Evolutionary conservation across 2,888 invertebrate genomes (phyloP), one percentile per base, ranked within the genome.

Genomic region (Chloromyia formosa): DNA sequence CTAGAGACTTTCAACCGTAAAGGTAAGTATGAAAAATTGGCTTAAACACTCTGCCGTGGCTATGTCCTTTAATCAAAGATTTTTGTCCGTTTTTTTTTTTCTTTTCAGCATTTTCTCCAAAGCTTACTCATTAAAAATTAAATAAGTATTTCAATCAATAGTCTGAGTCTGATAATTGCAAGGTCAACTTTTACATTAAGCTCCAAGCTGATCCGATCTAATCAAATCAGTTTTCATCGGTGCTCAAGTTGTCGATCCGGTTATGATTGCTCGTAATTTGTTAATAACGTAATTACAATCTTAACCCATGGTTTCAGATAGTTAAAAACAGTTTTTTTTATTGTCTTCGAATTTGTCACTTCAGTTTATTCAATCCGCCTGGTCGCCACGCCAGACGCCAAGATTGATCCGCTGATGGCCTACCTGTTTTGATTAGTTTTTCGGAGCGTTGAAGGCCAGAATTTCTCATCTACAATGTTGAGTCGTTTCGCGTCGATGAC

Each of bases 231-330:
- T 61, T 61, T 35, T 7, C 22, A 68, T 68, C 40, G 20, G 35
- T 4, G 18, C n/a, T 9, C 14, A 35, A 7, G 40, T 71, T 56
- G 71, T 71, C 40, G 71, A 71, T 56, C 71, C 49, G 40, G 71
- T 71, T 71, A 56, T 71, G 56, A 58, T 14, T 58, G 23, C 4
- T 20, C 3, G 53, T 40, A 71, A 71, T 71, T 71, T 71, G 56
- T 58, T 71, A 71, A 71, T 71, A 35, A 56, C 49, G 18, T 56
- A 35, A 71, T 71, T 56, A 56, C 18, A 56, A 18, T 56, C 16
- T 56, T 40, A 49, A n/a, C 16, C 49, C 49, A 2, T 49, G 49
- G 49, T 10, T n/a, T n/a, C 12, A 3, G 10, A n/a, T 12, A 49
- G 16, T n/a, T 5, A 49, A 2, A 3, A 49, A n/a, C 7, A 49